Evolutionary conservation across 2,888 invertebrate genomes (phyloP).

Genomic region (Apotomis turbidana): DNA sequence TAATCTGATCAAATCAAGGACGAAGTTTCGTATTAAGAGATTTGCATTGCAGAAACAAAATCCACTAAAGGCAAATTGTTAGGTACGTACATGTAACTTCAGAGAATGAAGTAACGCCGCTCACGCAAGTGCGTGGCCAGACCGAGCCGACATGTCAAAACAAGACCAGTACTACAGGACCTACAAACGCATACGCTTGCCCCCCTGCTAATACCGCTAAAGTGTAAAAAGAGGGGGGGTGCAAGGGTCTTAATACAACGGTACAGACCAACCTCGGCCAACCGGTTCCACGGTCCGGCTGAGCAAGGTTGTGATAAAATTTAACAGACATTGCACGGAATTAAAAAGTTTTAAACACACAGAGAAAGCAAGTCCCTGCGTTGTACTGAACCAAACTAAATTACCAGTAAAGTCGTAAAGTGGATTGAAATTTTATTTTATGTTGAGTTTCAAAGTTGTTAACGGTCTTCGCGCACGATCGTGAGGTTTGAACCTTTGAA

Average conservation of each 20-base stretch:
- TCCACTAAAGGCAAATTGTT: too few species aligned
- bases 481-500: conserved; percentile 14
- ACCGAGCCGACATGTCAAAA: conserved; percentile 43
- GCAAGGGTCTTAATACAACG: conserved; percentile 43
- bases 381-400: conserved; percentile 10
- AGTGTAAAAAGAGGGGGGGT: conserved; percentile 12
- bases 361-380: conserved; percentile 29
- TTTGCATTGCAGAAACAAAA: too few species aligned
- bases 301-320: conserved; percentile 65
- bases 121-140: conserved; percentile 46
- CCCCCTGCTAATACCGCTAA: conserved; percentile 5
- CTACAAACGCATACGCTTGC: conserved; percentile 15
- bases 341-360: conserved; percentile 33
- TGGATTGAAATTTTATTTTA: conserved; percentile 29
- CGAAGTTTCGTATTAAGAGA: too few species aligned
- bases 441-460: conserved; percentile 27
- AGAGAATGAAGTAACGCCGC: conserved; percentile 25
- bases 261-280: conserved; percentile 61
- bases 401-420: conserved; percentile 21
- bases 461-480: conserved; percentile 8
- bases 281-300: conserved; percentile 72
- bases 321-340: conserved; percentile 35
- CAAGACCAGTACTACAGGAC: conserved; percentile 49
- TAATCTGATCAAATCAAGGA: too few species aligned
- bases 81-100: too few species aligned